Percentiles rank a stretch among this genome's conserved stretches.
These are phyloP conservation scores for Drosophila orena DNA, from an alignment of 1,140 invertebrate species.

Conservation along the genomic window DNA sequence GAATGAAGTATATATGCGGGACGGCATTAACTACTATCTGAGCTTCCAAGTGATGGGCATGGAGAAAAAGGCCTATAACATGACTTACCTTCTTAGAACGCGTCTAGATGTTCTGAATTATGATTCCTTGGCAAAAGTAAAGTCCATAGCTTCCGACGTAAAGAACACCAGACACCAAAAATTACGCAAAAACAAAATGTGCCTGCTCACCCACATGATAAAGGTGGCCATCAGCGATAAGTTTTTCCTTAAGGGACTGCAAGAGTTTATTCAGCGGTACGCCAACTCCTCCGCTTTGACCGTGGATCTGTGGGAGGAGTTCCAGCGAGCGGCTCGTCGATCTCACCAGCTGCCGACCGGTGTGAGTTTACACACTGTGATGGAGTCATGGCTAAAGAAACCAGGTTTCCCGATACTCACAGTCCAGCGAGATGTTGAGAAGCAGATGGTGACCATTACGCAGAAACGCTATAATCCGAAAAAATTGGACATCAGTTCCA, in stretches of 20 bases:
- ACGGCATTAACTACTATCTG: slow-evolving; percentile 20
- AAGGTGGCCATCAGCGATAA: slow-evolving; percentile 91
- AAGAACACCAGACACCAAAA: slow-evolving; percentile 91
- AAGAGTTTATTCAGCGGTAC: slow-evolving; percentile 87
- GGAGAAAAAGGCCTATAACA: slow-evolving; percentile 86
- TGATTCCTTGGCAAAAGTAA: slow-evolving; percentile 84
- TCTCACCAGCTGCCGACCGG: slow-evolving; percentile 85
- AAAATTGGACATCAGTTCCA: background rate
- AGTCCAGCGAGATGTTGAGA: slow-evolving; percentile 87
- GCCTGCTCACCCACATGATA: slow-evolving; percentile 95
- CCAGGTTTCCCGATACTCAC: slow-evolving; percentile 91
- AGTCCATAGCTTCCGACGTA: slow-evolving; percentile 86
- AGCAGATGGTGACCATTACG: slow-evolving; percentile 85
- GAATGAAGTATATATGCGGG: slow-evolving; percentile 1
- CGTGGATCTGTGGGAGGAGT: slow-evolving; percentile 91
- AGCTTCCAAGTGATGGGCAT: slow-evolving; percentile 4
- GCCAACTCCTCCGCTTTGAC: slow-evolving; percentile 89
- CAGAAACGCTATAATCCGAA: slow-evolving; percentile 85
- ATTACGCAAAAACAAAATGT: slow-evolving; percentile 93
- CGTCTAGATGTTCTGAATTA: slow-evolving; percentile 85
- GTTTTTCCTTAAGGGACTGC: slow-evolving; percentile 88
- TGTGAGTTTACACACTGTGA: slow-evolving; percentile 87
- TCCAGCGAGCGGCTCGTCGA: slow-evolving; percentile 87
- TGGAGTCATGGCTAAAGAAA: slow-evolving; percentile 93
- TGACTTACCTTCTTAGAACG: slow-evolving; percentile 85